phyloP scores from a whole-genome alignment of 2,797 vertebrate genomes.

The Todus mexicanus region DNA sequence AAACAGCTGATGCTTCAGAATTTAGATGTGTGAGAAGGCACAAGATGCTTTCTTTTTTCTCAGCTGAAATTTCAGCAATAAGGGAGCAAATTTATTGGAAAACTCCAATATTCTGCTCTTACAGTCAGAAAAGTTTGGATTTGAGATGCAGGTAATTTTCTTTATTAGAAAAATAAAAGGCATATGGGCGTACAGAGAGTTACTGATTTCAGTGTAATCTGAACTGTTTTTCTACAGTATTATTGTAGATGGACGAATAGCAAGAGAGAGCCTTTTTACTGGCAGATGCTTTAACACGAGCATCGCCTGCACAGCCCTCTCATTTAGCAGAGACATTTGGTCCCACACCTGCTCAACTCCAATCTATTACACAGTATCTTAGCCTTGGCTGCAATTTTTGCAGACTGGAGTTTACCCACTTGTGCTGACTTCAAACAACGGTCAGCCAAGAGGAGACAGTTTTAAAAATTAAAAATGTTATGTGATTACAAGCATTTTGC shows the following conservation, averaged over 20 bases:
- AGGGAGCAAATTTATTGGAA: background rate
- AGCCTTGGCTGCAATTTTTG: background rate
- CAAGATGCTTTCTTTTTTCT: background rate
- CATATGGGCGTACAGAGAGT: background rate
- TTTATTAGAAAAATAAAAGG: background rate
- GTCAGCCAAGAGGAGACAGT: background rate
- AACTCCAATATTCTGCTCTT: background rate
- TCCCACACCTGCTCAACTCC: background rate
- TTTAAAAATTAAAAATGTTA: background rate
- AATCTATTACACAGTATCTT: background rate
- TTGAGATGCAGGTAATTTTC: background rate
- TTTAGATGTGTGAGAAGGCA: slow-evolving; percentile 10
- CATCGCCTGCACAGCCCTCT: background rate
- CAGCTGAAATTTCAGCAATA: slow-evolving; percentile 18
- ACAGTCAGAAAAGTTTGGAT: background rate
- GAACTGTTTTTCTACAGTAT: background rate
- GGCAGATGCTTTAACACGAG: background rate
- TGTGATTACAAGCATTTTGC: background rate
- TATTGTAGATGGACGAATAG: background rate
- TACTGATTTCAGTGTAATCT: background rate
- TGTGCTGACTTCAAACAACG: background rate
- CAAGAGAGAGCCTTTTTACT: background rate
- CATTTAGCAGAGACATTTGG: slow-evolving; percentile 16
- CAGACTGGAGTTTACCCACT: background rate
- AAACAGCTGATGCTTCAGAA: slow-evolving; percentile 44